Conservation (phyloP, 2,113 vertebrate species). For the Bubo blakistoni region DNA sequence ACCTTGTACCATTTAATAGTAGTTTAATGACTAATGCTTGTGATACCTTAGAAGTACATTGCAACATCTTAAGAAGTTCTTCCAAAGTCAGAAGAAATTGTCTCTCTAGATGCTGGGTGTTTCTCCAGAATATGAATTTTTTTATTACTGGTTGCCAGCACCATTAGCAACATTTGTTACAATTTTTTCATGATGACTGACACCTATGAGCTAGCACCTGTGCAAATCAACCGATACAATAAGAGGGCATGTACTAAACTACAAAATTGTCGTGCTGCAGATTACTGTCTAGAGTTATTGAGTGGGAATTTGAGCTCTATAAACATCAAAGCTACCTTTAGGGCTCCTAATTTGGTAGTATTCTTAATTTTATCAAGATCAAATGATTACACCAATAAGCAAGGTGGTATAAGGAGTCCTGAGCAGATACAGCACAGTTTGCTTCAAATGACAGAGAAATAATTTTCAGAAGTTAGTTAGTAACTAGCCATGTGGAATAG, state of each 20-base stretch:
- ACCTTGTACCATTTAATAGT: background rate
- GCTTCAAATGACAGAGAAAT: background rate
- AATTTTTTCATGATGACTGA: background rate
- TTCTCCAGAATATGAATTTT: background rate
- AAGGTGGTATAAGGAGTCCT: background rate
- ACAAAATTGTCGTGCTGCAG: background rate
- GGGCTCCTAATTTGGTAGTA: background rate
- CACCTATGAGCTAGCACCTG: background rate
- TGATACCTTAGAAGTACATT: background rate
- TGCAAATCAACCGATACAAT: rapidly evolving
- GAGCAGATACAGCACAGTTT: background rate
- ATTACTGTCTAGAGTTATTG: background rate
- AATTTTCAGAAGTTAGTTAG: background rate
- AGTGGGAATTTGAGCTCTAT: background rate
- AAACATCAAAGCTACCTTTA: background rate
- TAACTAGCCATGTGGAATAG: background rate
- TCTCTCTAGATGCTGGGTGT: background rate
- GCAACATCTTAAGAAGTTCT: background rate
- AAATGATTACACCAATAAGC: background rate
- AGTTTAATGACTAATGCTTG: background rate
- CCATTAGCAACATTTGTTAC: background rate
- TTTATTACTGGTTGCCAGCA: background rate
- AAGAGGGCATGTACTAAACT: background rate
- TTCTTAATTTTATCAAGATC: background rate
- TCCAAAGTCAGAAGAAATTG: background rate